Conservation (phyloP, 2,888 invertebrate genomes). For the Germaria angustata region DNA sequence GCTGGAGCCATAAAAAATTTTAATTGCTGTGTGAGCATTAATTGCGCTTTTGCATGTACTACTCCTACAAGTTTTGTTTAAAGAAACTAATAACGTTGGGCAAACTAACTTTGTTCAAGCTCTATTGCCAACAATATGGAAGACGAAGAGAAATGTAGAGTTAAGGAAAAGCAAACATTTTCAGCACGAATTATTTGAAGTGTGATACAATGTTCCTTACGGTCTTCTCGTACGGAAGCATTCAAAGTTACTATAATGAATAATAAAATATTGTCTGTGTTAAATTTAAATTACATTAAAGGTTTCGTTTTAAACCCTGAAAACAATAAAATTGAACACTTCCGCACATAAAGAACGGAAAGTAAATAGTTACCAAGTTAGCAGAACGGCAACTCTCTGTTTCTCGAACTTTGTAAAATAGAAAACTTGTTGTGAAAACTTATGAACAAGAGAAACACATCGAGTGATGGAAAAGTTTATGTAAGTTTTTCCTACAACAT, state of each 20-base stretch:
- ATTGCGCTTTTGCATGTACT: slow-evolving; percentile 4
- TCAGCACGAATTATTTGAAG: not conserved
- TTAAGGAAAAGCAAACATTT: not conserved
- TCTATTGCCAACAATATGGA: not conserved
- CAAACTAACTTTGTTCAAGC: slow-evolving; percentile 25
- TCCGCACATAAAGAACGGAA: not conserved
- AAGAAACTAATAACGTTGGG: not conserved
- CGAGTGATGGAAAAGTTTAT: not conserved
- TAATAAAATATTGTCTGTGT: not conserved
- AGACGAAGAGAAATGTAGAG: not conserved
- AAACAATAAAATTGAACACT: not conserved
- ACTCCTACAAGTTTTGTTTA: not conserved
- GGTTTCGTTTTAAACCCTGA: not conserved
- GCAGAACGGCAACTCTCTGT: not conserved
- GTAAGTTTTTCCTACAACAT: no score
- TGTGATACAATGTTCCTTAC: not conserved
- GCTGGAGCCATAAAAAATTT: not conserved
- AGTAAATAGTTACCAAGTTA: no score
- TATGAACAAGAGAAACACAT: not conserved
- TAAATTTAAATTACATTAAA: not conserved
- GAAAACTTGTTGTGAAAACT: not conserved
- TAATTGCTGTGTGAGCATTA: slow-evolving; percentile 1
- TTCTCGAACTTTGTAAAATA: no score
- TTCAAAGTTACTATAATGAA: not conserved
- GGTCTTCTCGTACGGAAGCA: not conserved